Evolutionary conservation across 2,888 invertebrate genomes (phyloP), one percentile per base, ranked within the genome.

Genomic region (Thecophora atra): DNA sequence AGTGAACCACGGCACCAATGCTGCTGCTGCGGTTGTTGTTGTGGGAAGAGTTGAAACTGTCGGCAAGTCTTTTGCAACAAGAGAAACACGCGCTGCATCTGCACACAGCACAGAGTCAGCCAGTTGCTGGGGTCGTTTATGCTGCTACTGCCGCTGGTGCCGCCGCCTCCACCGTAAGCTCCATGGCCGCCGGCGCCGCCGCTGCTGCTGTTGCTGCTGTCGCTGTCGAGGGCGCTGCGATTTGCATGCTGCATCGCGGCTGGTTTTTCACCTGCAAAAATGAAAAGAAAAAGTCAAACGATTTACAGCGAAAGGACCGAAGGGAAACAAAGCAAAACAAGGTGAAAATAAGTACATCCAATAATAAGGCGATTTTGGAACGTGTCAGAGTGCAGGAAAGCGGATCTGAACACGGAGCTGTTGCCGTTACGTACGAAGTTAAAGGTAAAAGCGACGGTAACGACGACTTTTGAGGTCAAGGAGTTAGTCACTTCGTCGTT

Each of bases 181-280:
- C 47, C 47, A 52, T 77, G 79, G 56, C 75, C 79, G 56, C 79
- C 47, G 51, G 17, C 4, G 54, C 78, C 80, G 56, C 75, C 79
- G 54, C 79, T 82, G 44, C 78, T 79, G 72, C 74, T 82, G 74
- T 77, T 76, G 74, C 77, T 81, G 74, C 75, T 72, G 63, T 85
- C 84, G 47, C 79, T 79, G 72, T 85, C 86, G 52, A 83, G 77
- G 70, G 83, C 79, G 75, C 85, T 86, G 8, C 85, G 81, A 74
- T 86, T 86, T 71, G 84, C 84, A 78, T 86, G 86, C 75, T 86
- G 86, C 85, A 86, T 86, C 28, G 86, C 86, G 24, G 87, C 87
- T 37, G 86, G 85, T 71, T 82, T 85, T 77, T 86, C 86, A 75
- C 86, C 87, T 86, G 64, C 64, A 76, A 77, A 67, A 51, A 64